Base-by-base conservation (phyloP, 1,140 invertebrate genomes). In the Anoplophora glabripennis region DNA sequence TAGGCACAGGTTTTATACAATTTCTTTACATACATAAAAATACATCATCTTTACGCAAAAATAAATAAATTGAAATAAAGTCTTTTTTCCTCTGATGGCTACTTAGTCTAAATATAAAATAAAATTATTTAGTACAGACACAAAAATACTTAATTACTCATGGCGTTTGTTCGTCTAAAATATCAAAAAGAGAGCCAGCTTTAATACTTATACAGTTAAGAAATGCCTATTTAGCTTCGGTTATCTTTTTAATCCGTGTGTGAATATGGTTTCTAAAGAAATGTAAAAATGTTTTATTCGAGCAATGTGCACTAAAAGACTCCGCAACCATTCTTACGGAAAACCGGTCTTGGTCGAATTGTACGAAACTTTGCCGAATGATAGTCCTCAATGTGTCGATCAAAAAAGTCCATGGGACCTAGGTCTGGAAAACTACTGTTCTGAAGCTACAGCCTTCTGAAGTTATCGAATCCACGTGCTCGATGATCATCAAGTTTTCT, bases 1-100 rank as follows among this genome's bases (percentile, higher is more conserved):
- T 53, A 67, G 65, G 65, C 65, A 67, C 65, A 62, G 53, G 46
- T 57, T 57, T 67, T 55, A 46, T 51, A 60, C 42, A 48, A 40
- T 15, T 41, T 40, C 15, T 28, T 28, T 28, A 28, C 21, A 28
- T 59, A 53, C 44, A 48, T 38, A 59, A 54, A 48, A 53, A 59
- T 54, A 42, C 35, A 51, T 59, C 36, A n/a, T 15, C 17, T 51
- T 49, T 49, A 41, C 18, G 17, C 42, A 44, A 59, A 63, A 59
- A 41, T 11, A 52, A 52, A 34, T 57, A 53, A 49, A 53, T 40
- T 37, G 42, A 41, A 55, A 14, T 38, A 46, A 59, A 63, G 53
- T 64, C 57, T 66, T 66, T 49, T 34, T 46, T 60, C 55, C 55
- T 64, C 53, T 53, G 58, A 57, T 57, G 52, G 57, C 61, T 59